Conservation (phyloP, 1,140 invertebrate genomes). For the Drosophila miranda region DNA sequence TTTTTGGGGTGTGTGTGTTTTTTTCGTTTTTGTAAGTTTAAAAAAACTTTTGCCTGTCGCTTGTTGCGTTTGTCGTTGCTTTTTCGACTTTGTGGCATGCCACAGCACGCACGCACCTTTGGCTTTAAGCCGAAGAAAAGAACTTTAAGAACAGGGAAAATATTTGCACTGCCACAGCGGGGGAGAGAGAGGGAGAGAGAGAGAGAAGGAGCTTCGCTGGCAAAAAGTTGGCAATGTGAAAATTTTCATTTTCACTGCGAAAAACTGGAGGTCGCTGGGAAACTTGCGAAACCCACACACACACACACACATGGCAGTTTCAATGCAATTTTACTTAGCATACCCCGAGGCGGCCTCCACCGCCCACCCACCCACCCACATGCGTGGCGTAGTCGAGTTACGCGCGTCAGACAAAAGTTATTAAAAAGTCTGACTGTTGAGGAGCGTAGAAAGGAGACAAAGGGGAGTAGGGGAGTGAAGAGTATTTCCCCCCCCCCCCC, state of each 20-base stretch:
- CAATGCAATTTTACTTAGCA: conserved; percentile 47
- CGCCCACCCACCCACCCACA: conserved; percentile 6
- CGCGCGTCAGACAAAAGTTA: conserved; percentile 64
- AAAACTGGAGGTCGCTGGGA: not conserved
- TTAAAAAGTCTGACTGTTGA: conserved; percentile 64
- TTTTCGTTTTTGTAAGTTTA: conserved; percentile 25
- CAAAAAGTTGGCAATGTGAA: conserved; percentile 16
- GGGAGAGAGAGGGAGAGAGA: not conserved
- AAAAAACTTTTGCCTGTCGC: conserved; percentile 32
- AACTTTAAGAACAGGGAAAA: conserved; percentile 35
- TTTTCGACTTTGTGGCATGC: conserved; percentile 25
- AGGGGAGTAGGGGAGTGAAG: not conserved
- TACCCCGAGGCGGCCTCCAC: conserved; percentile 18
- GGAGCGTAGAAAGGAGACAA: no score
- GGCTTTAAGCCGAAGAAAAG: no score
- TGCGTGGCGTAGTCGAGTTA: conserved; percentile 35
- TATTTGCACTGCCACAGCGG: conserved; percentile 16
- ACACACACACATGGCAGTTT: conserved; percentile 12
- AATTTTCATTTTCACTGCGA: conserved; percentile 19
- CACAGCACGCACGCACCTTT: no score
- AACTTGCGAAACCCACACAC: not conserved
- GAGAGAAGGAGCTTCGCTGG: not conserved
- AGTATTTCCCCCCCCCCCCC: not conserved
- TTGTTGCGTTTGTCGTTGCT: conserved; percentile 21
- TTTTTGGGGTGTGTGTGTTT: no score